Percentiles rank a stretch among this genome's conserved stretches.
Evolutionary conservation across 35 echinoderm and acorn worm genomes (phyloP).

Genomic region (Stichopus chloronotus): DNA sequence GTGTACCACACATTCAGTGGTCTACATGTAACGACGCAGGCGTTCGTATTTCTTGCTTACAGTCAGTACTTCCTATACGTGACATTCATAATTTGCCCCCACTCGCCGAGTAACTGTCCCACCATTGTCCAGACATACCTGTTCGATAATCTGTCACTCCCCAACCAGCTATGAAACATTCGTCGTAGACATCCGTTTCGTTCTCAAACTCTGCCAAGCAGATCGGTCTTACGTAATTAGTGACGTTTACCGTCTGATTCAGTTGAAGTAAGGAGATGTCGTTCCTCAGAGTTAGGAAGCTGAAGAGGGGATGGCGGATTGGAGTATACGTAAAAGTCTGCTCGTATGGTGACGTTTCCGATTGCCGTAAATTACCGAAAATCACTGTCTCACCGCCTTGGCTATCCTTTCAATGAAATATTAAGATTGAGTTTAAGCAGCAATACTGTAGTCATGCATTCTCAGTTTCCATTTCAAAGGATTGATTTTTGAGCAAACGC

Average conservation of each 20-base stretch:
- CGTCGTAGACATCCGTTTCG: not conserved
- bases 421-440: not conserved
- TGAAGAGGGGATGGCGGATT: not conserved
- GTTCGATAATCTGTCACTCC: conserved; percentile 2
- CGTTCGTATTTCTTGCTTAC: too few relatives aligned
- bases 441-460: not conserved
- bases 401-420: conserved; percentile 17
- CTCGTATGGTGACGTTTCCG: not conserved
- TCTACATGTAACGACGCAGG: too few relatives aligned
- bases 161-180: conserved; percentile 50
- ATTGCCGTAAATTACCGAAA: conserved; percentile 5
- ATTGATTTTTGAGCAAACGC: not conserved
- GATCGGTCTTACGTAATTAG: conserved; percentile 22
- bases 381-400: conserved; percentile 9
- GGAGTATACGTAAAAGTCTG: conserved; percentile 5
- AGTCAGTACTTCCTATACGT: too few relatives aligned
- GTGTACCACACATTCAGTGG: too few relatives aligned
- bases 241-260: not conserved
- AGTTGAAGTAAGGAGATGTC: conserved; percentile 35
- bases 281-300: conserved; percentile 4
- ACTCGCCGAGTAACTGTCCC: too few relatives aligned
- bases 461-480: not conserved
- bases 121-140: not conserved
- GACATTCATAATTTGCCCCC: too few relatives aligned
- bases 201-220: not conserved